Conservation (phyloP, 2,113 vertebrate genomes). For the Bubo blakistoni region DNA sequence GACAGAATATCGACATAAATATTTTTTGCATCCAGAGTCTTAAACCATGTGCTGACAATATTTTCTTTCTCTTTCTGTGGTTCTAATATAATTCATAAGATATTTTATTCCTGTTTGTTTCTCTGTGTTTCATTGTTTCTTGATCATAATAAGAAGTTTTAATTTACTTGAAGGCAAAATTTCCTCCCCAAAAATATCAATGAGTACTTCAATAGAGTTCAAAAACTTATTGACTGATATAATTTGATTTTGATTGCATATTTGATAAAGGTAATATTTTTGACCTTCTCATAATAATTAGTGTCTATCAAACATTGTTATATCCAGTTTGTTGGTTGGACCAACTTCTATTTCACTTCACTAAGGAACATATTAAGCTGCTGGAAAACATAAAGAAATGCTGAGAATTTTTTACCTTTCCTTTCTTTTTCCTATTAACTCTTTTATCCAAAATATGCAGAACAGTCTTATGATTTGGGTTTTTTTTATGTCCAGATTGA, state of each 20-base stretch:
- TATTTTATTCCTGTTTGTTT: neutral
- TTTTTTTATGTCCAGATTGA: neutral
- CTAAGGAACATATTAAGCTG: neutral
- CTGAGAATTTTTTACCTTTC: neutral
- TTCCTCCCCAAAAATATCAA: neutral
- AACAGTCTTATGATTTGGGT: neutral
- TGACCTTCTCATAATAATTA: neutral
- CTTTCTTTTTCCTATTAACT: neutral
- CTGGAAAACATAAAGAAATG: neutral
- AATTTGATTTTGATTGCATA: neutral
- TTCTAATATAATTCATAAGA: neutral
- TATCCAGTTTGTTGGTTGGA: neutral
- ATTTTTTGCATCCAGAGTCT: neutral
- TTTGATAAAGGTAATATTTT: neutral
- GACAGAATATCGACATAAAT: neutral
- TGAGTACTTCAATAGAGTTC: neutral
- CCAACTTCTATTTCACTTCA: neutral
- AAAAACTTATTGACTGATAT: neutral
- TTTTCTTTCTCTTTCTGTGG: neutral
- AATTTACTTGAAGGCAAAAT: neutral
- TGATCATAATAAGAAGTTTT: neutral
- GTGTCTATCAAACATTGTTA: neutral
- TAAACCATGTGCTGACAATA: neutral
- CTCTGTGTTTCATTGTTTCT: neutral
- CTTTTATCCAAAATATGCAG: neutral